A percentile compares a stretch with the other conserved stretches of the same genome.
Evolutionary conservation across 2,113 vertebrate genomes (phyloP).

Genomic region (Microtus richardsoni): DNA sequence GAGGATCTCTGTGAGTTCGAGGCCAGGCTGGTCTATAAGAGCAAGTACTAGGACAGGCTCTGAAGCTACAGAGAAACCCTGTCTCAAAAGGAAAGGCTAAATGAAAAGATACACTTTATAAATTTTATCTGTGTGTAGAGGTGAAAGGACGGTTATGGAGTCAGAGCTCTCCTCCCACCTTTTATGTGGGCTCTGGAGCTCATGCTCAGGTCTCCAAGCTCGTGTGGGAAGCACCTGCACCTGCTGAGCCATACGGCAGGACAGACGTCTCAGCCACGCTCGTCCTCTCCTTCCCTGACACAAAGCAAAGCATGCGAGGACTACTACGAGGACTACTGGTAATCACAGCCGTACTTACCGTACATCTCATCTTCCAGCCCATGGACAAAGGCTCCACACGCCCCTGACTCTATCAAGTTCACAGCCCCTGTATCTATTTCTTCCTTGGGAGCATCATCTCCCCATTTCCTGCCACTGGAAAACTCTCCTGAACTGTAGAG

Average conservation of each 20-base stretch:
- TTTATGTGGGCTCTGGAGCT: not conserved
- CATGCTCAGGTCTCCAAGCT: not conserved
- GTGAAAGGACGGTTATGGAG: not conserved
- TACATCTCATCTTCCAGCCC: slow-evolving; percentile 99
- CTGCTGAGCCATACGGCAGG: not conserved
- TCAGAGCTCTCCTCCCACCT: not conserved
- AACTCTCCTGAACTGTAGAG: slow-evolving; percentile 98
- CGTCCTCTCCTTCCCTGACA: not conserved
- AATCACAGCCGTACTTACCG: slow-evolving; percentile 85
- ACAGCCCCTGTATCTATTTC: slow-evolving; percentile 95
- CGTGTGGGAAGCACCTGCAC: not conserved
- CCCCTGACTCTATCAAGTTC: slow-evolving; percentile 97
- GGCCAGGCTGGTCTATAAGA: too few species aligned
- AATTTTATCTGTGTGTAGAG: not conserved
- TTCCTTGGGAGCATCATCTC: slow-evolving; percentile 97
- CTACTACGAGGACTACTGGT: not conserved
- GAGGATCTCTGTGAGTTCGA: too few species aligned
- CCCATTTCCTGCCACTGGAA: slow-evolving; percentile 97
- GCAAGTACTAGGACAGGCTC: too few species aligned
- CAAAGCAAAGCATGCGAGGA: not conserved
- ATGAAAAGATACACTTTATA: not conserved
- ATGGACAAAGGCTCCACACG: slow-evolving; percentile 98
- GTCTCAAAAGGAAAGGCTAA: not conserved
- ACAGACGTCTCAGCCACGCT: not conserved
- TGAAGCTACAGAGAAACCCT: too few species aligned